phyloP scores from a whole-genome alignment of 2,888 invertebrate species.

The Artemia sinica region DNA sequence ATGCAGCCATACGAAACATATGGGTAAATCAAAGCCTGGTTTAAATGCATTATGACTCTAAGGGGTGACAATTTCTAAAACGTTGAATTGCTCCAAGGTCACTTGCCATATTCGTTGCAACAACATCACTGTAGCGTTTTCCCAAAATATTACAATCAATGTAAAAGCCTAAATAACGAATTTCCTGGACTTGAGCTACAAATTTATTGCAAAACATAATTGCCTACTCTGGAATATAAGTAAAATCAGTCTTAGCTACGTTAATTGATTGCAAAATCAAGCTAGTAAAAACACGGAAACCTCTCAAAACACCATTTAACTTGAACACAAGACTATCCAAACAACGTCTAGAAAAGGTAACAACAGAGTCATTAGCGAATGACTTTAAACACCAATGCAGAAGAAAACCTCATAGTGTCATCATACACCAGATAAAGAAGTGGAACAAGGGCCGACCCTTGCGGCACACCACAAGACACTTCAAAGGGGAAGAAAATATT shows the following conservation, averaged over 20 bases:
- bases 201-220: too few relatives aligned
- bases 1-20: not conserved
- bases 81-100: not conserved
- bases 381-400: not conserved
- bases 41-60: not conserved
- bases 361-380: not conserved
- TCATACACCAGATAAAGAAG: conserved; percentile 2
- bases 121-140: not conserved
- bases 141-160: not conserved
- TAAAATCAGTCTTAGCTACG: too few relatives aligned
- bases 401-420: conserved; percentile 2
- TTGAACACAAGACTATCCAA: conserved; percentile 6
- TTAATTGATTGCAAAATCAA: too few relatives aligned
- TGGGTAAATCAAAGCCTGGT: not conserved
- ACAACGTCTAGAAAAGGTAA: conserved; percentile 2
- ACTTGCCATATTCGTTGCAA: not conserved
- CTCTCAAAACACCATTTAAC: conserved; percentile 3
- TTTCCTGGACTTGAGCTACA: too few relatives aligned
- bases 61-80: not conserved
- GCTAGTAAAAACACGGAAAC: too few relatives aligned
- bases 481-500: not conserved
- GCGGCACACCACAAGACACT: conserved; percentile 8
- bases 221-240: too few relatives aligned
- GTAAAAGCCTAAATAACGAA: too few relatives aligned
- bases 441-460: conserved; percentile 8